Percentiles rank a stretch among this genome's conserved stretches.
phyloP scores from a whole-genome alignment of 2,113 vertebrate species.

The Strigops habroptila region DNA sequence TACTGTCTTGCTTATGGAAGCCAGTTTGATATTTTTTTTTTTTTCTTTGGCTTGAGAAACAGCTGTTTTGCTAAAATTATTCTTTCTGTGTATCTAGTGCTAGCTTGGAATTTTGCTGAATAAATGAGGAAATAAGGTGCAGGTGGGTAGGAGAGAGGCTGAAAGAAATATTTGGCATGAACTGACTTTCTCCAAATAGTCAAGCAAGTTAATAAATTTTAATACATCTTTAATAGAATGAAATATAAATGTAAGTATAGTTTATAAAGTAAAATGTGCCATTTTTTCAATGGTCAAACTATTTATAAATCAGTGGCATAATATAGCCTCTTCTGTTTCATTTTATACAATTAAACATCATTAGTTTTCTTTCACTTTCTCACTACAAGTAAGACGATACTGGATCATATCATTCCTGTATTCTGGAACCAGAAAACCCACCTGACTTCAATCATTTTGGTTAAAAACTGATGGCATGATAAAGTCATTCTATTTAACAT shows the following conservation, averaged over 20 bases:
- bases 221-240: not conserved
- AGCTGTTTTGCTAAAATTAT: not conserved
- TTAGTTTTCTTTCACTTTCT: not conserved
- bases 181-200: not conserved
- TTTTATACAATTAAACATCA: not conserved
- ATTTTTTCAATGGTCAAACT: not conserved
- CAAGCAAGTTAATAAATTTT: not conserved
- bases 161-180: not conserved
- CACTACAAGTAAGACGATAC: not conserved
- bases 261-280: not conserved
- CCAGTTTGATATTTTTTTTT: not conserved
- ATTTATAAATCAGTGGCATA: not conserved
- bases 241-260: not conserved
- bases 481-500: constrained; percentile 22
- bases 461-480: constrained; percentile 22
- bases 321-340: not conserved
- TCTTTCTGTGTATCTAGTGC: not conserved
- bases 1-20: not conserved
- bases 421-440: not conserved
- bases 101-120: not conserved
- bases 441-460: constrained; percentile 32
- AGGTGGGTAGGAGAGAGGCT: not conserved
- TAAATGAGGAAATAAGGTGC: not conserved
- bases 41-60: not conserved
- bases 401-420: not conserved